phyloP scores from a whole-genome alignment of 2,113 vertebrate species.

The Scolopax mira region DNA sequence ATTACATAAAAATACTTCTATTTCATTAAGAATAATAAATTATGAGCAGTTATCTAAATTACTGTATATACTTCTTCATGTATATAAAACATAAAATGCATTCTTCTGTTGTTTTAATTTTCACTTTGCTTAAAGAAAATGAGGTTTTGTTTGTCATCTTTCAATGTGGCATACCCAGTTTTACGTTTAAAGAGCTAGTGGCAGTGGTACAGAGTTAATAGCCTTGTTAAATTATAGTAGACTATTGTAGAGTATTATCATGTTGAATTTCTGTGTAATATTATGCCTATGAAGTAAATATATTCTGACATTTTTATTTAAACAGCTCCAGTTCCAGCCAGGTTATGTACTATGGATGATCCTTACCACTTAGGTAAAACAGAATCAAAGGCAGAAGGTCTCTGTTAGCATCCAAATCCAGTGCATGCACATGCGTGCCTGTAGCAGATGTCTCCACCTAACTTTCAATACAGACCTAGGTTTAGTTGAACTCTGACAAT shows the following conservation, averaged over 20 bases:
- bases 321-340: not conserved
- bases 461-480: not conserved
- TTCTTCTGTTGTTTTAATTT: not conserved
- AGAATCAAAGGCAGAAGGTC: not conserved
- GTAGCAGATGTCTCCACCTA: not conserved
- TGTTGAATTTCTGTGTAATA: not conserved
- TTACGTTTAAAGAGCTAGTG: not conserved
- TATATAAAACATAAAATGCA: not conserved
- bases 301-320: not conserved
- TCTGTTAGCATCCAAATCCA: not conserved
- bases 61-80: not conserved
- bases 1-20: not conserved
- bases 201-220: not conserved
- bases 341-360: not conserved
- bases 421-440: not conserved
- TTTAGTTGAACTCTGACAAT: not conserved
- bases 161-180: not conserved
- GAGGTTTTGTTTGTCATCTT: not conserved
- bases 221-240: not conserved
- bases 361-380: not conserved
- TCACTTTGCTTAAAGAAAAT: not conserved
- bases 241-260: not conserved
- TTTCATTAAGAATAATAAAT: not conserved
- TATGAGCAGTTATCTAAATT: not conserved
- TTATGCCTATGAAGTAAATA: not conserved